phyloP scores from a whole-genome alignment of 2,888 invertebrate species.

The Mactromeris polynyma region DNA sequence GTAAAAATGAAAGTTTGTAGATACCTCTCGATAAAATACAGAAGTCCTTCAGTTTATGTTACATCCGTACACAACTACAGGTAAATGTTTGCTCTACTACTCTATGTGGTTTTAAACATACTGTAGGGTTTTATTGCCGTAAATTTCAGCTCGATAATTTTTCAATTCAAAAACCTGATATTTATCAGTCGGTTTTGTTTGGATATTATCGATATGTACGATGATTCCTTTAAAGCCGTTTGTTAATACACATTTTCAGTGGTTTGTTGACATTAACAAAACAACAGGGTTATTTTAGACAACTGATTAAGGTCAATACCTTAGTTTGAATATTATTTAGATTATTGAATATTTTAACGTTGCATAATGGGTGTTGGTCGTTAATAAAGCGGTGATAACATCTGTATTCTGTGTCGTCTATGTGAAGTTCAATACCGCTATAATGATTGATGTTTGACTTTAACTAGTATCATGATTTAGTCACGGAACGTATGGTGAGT shows the following conservation, averaged over 20 bases:
- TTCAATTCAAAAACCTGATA: conserved; percentile 21
- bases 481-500: background rate
- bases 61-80: background rate
- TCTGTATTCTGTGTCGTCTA: background rate
- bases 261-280: conserved; percentile 47
- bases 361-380: conserved; percentile 30
- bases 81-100: background rate
- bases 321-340: conserved; percentile 7
- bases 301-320: conserved; percentile 41
- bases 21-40: background rate
- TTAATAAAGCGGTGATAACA: conserved; percentile 1
- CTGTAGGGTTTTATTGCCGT: background rate
- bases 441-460: background rate
- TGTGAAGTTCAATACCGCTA: background rate
- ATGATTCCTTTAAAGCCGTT: conserved; percentile 44
- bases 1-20: background rate
- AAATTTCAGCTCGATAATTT: conserved; percentile 16
- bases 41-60: conserved; percentile 10
- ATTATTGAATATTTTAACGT: conserved; percentile 27
- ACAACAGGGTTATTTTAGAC: conserved; percentile 49
- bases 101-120: background rate
- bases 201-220: conserved; percentile 42
- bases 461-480: background rate
- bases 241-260: conserved; percentile 14
- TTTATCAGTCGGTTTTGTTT: conserved; percentile 15